phyloP scores from a whole-genome alignment of 2,113 vertebrate species.

The Hiodon alosoides region DNA sequence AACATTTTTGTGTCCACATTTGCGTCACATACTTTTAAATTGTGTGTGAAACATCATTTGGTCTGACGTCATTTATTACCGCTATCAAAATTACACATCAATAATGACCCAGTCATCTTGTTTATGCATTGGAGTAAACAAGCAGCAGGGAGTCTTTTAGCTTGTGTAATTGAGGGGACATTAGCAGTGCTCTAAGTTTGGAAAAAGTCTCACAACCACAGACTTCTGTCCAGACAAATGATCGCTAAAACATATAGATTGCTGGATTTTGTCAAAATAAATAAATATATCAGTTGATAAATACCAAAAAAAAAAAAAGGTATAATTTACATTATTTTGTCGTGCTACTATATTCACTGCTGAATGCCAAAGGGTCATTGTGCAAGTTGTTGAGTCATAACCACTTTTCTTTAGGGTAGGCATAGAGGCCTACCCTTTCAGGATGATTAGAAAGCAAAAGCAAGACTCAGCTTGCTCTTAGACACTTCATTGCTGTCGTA shows the following conservation, averaged over 20 bases:
- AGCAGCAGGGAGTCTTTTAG: conserved; percentile 6
- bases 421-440: conserved; percentile 5
- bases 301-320: background rate
- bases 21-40: conserved; percentile 2
- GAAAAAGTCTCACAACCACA: conserved; percentile 5
- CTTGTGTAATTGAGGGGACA: conserved; percentile 19
- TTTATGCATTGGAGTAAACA: conserved; percentile 14
- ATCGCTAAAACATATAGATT: conserved; percentile 10
- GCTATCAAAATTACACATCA: conserved; percentile 11
- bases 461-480: conserved; percentile 27
- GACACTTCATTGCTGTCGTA: background rate
- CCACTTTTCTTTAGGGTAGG: conserved; percentile 14
- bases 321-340: background rate
- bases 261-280: conserved; percentile 8
- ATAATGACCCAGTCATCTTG: conserved; percentile 17
- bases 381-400: conserved; percentile 33
- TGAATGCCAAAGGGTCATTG: conserved; percentile 23
- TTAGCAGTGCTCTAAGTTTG: conserved; percentile 1
- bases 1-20: background rate
- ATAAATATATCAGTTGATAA: background rate
- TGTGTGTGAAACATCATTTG: conserved; percentile 2
- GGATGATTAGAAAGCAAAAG: background rate
- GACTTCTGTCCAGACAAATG: conserved; percentile 3
- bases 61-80: conserved; percentile 22
- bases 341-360: background rate